Evolutionary conservation across 2,888 invertebrate genomes (phyloP).

Genomic region (Agriopis leucophaearia): DNA sequence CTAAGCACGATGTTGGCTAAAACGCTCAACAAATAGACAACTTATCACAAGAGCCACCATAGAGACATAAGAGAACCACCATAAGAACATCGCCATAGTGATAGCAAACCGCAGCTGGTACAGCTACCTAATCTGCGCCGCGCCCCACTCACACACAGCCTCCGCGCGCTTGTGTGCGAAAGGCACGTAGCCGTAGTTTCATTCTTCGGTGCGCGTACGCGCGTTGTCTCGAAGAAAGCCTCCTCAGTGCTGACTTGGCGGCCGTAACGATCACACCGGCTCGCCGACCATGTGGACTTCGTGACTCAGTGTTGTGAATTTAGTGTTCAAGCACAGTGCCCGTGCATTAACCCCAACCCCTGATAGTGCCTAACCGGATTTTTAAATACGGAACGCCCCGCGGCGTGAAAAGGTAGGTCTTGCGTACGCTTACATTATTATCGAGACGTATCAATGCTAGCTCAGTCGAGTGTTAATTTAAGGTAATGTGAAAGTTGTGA

Average conservation of each 20-base stretch:
- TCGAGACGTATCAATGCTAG: constrained; percentile 58
- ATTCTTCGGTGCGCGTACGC: constrained; percentile 78
- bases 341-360: constrained; percentile 83
- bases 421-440: constrained; percentile 44
- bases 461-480: constrained; percentile 76
- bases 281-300: constrained; percentile 77
- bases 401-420: constrained; percentile 77
- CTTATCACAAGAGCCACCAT: background rate
- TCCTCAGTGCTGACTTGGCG: constrained; percentile 81
- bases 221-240: constrained; percentile 80
- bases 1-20: background rate
- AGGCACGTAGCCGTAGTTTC: constrained; percentile 62
- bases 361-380: constrained; percentile 85
- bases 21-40: background rate
- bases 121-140: constrained; percentile 48
- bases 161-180: constrained; percentile 59
- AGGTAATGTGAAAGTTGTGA: constrained; percentile 85
- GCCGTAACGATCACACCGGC: constrained; percentile 81
- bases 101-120: constrained; percentile 36
- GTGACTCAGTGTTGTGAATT: constrained; percentile 82
- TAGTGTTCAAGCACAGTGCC: constrained; percentile 80
- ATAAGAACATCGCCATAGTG: background rate
- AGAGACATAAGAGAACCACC: constrained; percentile 4
- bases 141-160: constrained; percentile 48
- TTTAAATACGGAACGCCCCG: constrained; percentile 74